These are phyloP conservation scores for Orthonyx spaldingii DNA, from an alignment of 2,113 vertebrate species.

Conservation along the genomic window DNA sequence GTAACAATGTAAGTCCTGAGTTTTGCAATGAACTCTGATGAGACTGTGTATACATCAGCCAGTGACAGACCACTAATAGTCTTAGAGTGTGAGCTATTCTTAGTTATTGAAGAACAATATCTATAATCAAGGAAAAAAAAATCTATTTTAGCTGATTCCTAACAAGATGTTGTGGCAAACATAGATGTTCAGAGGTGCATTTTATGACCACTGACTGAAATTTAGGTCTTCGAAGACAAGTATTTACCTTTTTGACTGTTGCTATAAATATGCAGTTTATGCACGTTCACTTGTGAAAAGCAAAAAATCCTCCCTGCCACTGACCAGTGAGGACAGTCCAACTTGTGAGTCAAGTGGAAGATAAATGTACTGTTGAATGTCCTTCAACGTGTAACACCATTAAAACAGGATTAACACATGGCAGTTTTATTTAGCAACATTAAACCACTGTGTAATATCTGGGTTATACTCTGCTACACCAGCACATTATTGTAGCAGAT, in stretches of 20 bases:
- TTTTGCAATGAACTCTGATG: neutral
- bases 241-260: neutral
- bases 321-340: neutral
- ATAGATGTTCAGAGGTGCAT: neutral
- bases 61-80: neutral
- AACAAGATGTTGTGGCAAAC: neutral
- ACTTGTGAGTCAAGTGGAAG: neutral
- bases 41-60: neutral
- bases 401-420: neutral
- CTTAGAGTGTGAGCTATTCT: neutral
- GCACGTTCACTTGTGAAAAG: neutral
- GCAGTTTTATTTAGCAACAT: neutral
- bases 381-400: neutral
- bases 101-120: neutral
- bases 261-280: neutral
- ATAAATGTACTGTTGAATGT: neutral
- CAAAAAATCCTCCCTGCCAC: neutral
- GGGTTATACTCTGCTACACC: neutral
- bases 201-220: neutral
- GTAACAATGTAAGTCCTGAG: neutral
- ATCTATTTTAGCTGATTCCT: neutral
- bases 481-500: neutral
- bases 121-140: neutral
- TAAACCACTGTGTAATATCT: neutral
- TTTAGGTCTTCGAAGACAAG: neutral